These are phyloP conservation scores for Lathamus discolor DNA, from an alignment of 2,113 vertebrate genomes.

Conservation along the genomic window DNA sequence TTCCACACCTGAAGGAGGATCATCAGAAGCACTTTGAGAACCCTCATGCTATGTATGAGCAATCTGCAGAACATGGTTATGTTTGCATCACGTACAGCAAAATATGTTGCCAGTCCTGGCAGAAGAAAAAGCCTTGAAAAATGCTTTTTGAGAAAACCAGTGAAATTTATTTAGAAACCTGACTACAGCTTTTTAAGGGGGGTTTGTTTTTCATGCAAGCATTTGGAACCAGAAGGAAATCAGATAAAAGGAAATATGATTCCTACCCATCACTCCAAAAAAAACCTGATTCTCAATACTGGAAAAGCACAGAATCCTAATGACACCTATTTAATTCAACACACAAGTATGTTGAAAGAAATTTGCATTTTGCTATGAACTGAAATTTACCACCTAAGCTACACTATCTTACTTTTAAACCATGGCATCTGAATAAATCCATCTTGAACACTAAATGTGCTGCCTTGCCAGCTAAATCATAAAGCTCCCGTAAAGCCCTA, in stretches of 20 bases:
- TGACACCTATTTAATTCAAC: not conserved
- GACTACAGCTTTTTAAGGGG: not conserved
- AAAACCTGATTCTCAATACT: not conserved
- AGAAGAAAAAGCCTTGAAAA: not conserved
- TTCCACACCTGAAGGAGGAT: slow-evolving; percentile 33
- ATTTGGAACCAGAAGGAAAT: not conserved
- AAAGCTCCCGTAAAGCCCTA: not conserved
- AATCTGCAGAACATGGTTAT: not conserved
- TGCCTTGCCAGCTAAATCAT: not conserved
- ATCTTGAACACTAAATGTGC: not conserved
- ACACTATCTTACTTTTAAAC: not conserved
- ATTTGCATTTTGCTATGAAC: not conserved
- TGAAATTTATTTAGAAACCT: not conserved
- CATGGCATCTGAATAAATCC: not conserved
- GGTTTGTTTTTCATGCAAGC: not conserved
- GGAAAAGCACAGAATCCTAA: not conserved
- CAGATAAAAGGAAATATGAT: not conserved
- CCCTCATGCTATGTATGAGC: not conserved
- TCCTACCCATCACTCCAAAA: accelerated
- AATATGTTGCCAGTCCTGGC: not conserved
- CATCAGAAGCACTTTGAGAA: not conserved
- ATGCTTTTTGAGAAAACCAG: not conserved
- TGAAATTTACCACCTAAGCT: not conserved
- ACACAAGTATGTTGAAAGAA: not conserved
- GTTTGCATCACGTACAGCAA: not conserved